Base-by-base conservation (phyloP, 2,797 vertebrate genomes). In the Alca torda region DNA sequence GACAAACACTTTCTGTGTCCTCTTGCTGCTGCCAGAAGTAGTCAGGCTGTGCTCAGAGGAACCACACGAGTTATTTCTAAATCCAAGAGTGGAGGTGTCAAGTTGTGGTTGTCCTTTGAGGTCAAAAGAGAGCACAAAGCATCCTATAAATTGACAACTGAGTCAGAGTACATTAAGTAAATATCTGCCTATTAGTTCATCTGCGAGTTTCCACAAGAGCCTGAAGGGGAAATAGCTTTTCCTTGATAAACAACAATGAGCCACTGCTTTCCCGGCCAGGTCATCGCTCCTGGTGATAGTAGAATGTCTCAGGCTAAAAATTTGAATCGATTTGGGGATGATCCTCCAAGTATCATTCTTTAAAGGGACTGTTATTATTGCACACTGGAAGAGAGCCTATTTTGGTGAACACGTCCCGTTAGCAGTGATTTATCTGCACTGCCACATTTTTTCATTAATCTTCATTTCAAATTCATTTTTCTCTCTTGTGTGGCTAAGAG, bases 361-460 rank as follows among this genome's bases (percentile, higher is more conserved):
- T 92, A 69, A 84, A 79, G 63, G 31, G 50, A 43, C 54, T 31
- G 16, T 48, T 90, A 73, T 33, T 72, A 13, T 48, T 67, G 70
- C 17, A 13, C 10, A 12, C 41, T 83, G 74, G 68, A 83, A 90
- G 61, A 61, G 31, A 46, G 39, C 60, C 53, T 7, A 1, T 72
- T 94, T 35, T 46, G 28, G 53, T 16, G 26, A 78, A 31, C n/a
- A n/a, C 17, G 82, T 39, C 39, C 54, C 10, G 1, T 84, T 67
- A 95, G 67, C 18, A 35, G 26, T 86, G 91, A 97, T 95, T 95
- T 88, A 95, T 88, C 78, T 84, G 37, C 46, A 33, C 48, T 64
- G 60, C 6, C 79, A 53, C 46, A 11, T 68, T 87, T 83, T 81
- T 84, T 50, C 56, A 80, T 90, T 90, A 59, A 68, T 90, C 94